phyloP scores from a whole-genome alignment of 2,797 vertebrate species.

The Pitangus sulphuratus region DNA sequence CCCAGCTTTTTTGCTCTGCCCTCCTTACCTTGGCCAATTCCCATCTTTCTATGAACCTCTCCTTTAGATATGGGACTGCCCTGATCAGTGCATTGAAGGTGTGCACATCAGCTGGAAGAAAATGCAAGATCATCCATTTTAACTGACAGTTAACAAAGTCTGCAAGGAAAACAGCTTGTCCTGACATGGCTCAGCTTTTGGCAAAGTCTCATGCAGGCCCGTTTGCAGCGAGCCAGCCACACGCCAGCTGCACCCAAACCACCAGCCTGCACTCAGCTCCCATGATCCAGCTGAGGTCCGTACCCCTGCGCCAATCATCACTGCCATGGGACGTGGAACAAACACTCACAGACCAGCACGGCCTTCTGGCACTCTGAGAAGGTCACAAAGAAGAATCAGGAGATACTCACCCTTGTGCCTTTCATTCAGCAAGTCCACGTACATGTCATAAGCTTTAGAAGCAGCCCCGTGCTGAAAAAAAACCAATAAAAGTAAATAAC shows the following conservation, averaged over 20 bases:
- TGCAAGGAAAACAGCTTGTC: not conserved
- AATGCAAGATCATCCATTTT: not conserved
- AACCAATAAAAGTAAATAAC: not conserved
- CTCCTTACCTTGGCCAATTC: conserved; percentile 82
- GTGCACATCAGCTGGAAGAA: conserved; percentile 85
- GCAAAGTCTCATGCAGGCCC: conserved; percentile 49
- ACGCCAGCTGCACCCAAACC: not conserved
- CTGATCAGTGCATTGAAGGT: conserved; percentile 88
- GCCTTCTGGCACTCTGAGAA: not conserved
- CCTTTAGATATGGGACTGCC: conserved; percentile 72
- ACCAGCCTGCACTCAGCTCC: conserved; percentile 81
- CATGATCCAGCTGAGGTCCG: conserved; percentile 89
- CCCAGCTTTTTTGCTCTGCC: not conserved
- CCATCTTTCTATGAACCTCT: conserved; percentile 80
- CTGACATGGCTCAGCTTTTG: conserved; percentile 57
- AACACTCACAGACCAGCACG: fast-evolving
- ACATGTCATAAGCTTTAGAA: conserved; percentile 82
- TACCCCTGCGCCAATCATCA: conserved; percentile 83
- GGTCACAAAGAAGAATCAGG: not conserved
- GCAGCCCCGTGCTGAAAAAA: conserved; percentile 81
- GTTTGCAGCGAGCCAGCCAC: conserved; percentile 31
- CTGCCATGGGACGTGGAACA: not conserved
- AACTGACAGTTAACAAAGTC: not conserved
- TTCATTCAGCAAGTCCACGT: conserved; percentile 87
- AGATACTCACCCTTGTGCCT: conserved; percentile 84